phyloP scores from a whole-genome alignment of 1,140 invertebrate species.

The Pristionchus pacificus region DNA sequence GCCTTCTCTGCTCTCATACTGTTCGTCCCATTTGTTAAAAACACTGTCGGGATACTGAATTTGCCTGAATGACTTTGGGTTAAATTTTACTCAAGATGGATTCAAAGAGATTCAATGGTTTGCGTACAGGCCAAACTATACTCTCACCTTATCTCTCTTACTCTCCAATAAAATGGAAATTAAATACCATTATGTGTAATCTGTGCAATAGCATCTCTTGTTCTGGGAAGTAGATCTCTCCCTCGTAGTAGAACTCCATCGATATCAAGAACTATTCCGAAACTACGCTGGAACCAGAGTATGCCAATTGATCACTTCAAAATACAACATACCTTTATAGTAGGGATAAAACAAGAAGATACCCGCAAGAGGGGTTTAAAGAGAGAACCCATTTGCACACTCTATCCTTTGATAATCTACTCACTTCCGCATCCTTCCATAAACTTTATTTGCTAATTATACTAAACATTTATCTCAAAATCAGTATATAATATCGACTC shows the following conservation, averaged over 20 bases:
- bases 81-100: too few species aligned
- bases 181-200: constrained; percentile 59
- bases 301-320: too few species aligned
- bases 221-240: constrained; percentile 66
- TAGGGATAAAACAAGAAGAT: too few species aligned
- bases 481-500: neutral
- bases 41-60: constrained; percentile 25
- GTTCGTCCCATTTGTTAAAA: constrained; percentile 38
- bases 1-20: constrained; percentile 32
- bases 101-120: neutral
- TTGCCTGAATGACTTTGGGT: neutral
- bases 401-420: too few species aligned
- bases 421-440: too few species aligned
- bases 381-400: too few species aligned
- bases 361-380: too few species aligned
- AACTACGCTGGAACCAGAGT: constrained; percentile 23
- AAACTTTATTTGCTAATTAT: neutral
- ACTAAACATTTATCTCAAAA: neutral
- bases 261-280: constrained; percentile 68
- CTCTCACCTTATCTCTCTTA: constrained; percentile 20
- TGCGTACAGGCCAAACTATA: constrained; percentile 28
- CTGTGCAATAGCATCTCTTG: constrained; percentile 63
- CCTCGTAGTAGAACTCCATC: constrained; percentile 72
- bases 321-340: too few species aligned
- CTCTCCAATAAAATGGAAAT: too few species aligned